A percentile compares a stretch with the other conserved stretches of the same genome.
Evolutionary conservation across 2,888 invertebrate genomes (phyloP).

Genomic region (Noctua fimbriata): DNA sequence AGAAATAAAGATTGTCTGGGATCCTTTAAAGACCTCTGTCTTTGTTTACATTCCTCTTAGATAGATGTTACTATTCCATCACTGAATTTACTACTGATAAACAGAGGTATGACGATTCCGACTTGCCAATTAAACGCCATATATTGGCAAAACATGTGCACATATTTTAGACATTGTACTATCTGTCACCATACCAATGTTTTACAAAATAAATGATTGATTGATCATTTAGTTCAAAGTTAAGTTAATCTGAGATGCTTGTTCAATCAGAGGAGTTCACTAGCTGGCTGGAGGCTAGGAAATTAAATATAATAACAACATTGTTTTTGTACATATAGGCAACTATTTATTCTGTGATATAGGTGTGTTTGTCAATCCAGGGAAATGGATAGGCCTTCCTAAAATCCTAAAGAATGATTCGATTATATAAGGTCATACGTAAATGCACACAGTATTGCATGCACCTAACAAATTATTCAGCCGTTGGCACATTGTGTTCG

Average conservation of each 20-base stretch:
- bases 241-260: background rate
- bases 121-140: no score
- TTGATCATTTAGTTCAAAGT: background rate
- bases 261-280: background rate
- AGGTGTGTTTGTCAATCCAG: background rate
- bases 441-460: background rate
- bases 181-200: no score
- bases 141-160: no score
- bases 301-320: background rate
- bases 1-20: no score
- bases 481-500: background rate
- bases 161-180: no score
- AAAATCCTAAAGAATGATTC: background rate
- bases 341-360: no score
- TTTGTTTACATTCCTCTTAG: no score
- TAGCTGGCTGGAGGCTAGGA: background rate
- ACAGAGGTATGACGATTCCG: no score
- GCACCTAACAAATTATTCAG: background rate
- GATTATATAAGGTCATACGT: background rate
- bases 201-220: no score
- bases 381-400: background rate
- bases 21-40: no score
- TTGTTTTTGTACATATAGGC: background rate
- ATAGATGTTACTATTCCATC: no score
- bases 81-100: no score